Evolutionary conservation across 2,113 vertebrate species (phyloP).

Genomic region (Sitta europaea): DNA sequence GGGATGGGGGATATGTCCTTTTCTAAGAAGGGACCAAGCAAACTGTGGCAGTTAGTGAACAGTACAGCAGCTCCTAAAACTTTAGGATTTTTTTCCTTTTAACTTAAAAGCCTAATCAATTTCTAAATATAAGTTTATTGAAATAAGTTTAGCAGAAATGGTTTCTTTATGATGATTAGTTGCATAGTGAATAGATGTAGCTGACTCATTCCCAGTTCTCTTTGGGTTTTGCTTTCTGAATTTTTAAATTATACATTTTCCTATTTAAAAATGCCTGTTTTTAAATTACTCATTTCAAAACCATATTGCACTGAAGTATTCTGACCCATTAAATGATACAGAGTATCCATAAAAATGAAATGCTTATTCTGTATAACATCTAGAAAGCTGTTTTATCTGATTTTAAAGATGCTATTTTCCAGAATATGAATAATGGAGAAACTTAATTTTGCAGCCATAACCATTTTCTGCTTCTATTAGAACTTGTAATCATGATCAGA

Average conservation of each 20-base stretch:
- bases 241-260: neutral
- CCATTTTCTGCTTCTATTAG: neutral
- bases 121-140: neutral
- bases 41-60: neutral
- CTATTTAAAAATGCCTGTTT: neutral
- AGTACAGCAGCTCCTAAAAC: neutral
- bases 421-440: neutral
- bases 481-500: neutral
- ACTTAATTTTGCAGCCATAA: neutral
- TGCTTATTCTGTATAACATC: neutral
- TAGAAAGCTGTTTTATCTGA: neutral
- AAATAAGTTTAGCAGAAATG: neutral
- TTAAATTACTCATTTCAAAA: neutral
- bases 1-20: neutral
- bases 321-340: neutral
- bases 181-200: neutral
- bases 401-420: neutral
- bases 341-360: neutral
- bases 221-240: neutral
- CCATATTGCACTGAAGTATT: neutral
- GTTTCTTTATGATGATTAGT: constrained; percentile 1
- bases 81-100: neutral
- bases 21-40: neutral
- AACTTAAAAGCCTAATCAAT: neutral
- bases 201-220: constrained; percentile 2